These are phyloP conservation scores for Falco punctatus DNA, from an alignment of 2,113 vertebrate genomes.

Conservation along the genomic window DNA sequence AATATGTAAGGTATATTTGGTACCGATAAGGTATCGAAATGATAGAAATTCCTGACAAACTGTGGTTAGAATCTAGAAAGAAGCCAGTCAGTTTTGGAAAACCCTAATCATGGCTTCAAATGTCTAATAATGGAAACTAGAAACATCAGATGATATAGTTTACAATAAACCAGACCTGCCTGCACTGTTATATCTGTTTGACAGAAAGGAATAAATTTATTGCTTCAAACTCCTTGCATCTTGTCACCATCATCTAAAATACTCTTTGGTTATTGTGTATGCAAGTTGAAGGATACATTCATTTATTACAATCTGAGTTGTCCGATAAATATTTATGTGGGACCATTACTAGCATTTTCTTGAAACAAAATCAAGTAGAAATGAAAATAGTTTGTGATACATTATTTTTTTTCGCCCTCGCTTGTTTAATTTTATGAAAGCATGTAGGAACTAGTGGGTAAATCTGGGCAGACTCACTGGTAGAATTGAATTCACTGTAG, in stretches of 20 bases:
- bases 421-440: constrained; percentile 50
- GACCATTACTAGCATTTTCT: constrained; percentile 12
- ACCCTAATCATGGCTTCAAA: neutral
- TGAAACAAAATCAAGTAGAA: constrained; percentile 63
- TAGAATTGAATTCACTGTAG: neutral
- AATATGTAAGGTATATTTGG: too few relatives aligned
- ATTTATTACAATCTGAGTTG: constrained; percentile 52
- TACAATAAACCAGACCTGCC: neutral
- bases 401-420: neutral
- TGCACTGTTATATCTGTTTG: neutral
- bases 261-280: neutral
- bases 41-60: constrained; percentile 1
- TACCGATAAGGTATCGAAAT: neutral
- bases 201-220: constrained; percentile 2
- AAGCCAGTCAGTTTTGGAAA: neutral
- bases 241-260: constrained; percentile 18
- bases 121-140: neutral
- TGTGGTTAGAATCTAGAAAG: neutral
- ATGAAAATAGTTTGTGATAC: constrained; percentile 19
- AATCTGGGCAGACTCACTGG: constrained; percentile 21
- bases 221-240: constrained; percentile 5
- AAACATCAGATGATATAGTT: neutral
- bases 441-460: neutral
- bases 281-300: constrained; percentile 50
- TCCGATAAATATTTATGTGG: constrained; percentile 73